Evolutionary conservation across 2,797 vertebrate genomes (phyloP).

Genomic region (Argya squamiceps): DNA sequence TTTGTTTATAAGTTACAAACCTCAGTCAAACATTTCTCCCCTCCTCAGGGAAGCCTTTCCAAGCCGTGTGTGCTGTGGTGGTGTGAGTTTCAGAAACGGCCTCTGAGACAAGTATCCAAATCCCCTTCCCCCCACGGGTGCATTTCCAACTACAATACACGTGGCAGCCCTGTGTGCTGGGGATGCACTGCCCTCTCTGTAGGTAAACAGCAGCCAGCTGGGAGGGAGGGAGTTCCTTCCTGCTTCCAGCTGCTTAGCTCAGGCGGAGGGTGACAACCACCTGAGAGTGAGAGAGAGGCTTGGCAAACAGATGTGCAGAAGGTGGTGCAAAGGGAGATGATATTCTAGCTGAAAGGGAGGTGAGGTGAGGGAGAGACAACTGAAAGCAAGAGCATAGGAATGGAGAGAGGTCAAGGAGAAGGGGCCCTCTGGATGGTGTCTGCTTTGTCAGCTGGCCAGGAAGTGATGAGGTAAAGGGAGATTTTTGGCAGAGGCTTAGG

Average conservation of each 20-base stretch:
- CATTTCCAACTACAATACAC: background rate
- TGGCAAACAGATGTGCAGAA: background rate
- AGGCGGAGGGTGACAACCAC: background rate
- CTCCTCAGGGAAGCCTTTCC: background rate
- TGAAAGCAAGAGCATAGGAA: background rate
- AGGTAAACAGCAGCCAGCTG: background rate
- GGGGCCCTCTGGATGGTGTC: background rate
- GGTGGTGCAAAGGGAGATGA: background rate
- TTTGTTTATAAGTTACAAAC: background rate
- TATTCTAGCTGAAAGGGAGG: background rate
- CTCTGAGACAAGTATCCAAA: background rate
- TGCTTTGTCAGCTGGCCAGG: conserved; percentile 51
- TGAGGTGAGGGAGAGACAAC: background rate
- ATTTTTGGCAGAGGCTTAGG: conserved; percentile 1
- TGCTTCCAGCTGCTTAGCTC: background rate
- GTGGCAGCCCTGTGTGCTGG: background rate
- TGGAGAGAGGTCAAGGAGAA: background rate
- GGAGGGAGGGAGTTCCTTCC: background rate
- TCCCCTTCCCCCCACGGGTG: background rate
- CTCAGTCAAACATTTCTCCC: background rate
- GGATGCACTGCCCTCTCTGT: background rate
- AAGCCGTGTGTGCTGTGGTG: fast-evolving
- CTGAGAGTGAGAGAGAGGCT: background rate
- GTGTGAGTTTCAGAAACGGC: background rate
- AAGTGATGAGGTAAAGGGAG: conserved; percentile 37